Evolutionary conservation across 2,113 vertebrate genomes (phyloP), one percentile per base, ranked within the genome.

Genomic region (Ranitomeya imitator): DNA sequence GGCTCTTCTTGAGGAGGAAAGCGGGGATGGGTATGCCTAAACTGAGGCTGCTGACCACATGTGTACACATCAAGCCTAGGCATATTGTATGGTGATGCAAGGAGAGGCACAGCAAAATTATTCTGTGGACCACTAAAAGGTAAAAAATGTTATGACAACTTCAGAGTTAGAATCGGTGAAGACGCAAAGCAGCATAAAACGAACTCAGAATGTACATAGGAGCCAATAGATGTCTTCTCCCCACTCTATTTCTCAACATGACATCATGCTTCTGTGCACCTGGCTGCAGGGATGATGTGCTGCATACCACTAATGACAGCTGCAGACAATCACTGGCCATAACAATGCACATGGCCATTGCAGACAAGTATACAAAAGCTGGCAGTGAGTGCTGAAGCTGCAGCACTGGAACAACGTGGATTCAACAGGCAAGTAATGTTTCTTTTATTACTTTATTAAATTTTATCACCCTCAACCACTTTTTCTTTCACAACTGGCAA

Each of bases 21-120:
- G 15, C 15, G 16, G 60, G 89, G 87, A 90, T 88, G 91, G 67
- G 71, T 89, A 57, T 45, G 83, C 8, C 86, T 90, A 52, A 90
- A 88, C 79, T 89, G 90, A 71, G 86, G 85, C 26, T 60, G 37
- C 5, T 86, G 60, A 54, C 4, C 16, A 80, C 59, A 69, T 18
- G 16, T 16, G 19, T 63, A 26, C 16, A 14, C 8, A 65, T 79
- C 61, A 57, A 31, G 6, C 19, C 51, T 23, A 55, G 60, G 45
- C 2, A 77, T 0, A 78, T 61, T 60, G 16, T 26, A 79, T 79
- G 76, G 61, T 7, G 45, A 51, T 23, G 59, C 76, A 16, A n/a
- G 19, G 2, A 31, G 19, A 55, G 45, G 85, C 4, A 31, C 91
- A 79, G 90, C 89, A 88, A 83, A 85, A 0, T 54, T 85, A 86